A percentile compares a stretch with the other conserved stretches of the same genome.
phyloP scores from a whole-genome alignment of 2,113 vertebrate species.

The Phodopus roborovskii region DNA sequence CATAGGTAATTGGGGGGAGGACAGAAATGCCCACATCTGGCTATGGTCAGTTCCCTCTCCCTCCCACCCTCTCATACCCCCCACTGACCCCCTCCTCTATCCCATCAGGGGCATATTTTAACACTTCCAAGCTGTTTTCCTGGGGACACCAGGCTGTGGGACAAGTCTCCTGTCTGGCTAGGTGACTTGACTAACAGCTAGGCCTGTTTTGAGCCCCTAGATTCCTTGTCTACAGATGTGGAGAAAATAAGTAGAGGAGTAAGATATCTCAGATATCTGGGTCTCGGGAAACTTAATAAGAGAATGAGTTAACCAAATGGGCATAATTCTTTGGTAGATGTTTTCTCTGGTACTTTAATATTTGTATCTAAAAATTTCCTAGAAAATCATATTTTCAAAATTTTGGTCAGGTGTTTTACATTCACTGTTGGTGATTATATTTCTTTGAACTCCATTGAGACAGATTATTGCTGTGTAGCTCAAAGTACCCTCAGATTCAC shows the following conservation, averaged over 20 bases:
- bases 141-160: not conserved
- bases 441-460: not conserved
- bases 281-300: not conserved
- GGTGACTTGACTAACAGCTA: not conserved
- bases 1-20: not conserved
- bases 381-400: slow-evolving; percentile 26
- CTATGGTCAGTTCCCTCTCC: not conserved
- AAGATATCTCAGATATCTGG: not conserved
- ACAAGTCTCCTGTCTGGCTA: not conserved
- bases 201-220: not conserved
- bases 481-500: not conserved
- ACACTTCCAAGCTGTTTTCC: not conserved
- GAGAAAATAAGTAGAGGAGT: not conserved
- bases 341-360: slow-evolving; percentile 5
- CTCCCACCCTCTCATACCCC: too few relatives aligned
- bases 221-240: not conserved
- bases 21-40: not conserved
- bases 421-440: not conserved
- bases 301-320: not conserved
- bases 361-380: not conserved
- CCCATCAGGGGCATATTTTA: not conserved
- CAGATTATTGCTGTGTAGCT: too few relatives aligned
- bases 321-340: not conserved
- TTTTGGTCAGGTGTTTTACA: not conserved
- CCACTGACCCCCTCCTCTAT: too few relatives aligned